Conservation (phyloP, 2,888 invertebrate genomes). For the Ceramica pisi region DNA sequence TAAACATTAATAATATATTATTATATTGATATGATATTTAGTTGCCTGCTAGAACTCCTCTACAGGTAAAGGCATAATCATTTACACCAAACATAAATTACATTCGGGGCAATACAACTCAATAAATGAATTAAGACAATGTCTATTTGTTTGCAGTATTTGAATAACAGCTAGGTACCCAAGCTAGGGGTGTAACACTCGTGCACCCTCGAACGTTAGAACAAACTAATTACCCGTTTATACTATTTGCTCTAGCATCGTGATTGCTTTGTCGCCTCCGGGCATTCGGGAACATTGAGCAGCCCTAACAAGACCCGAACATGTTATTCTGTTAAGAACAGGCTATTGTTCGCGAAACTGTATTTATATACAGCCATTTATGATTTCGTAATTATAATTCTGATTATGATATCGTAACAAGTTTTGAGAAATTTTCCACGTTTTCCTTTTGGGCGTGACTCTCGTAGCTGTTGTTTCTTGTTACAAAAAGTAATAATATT, state of each 20-base stretch:
- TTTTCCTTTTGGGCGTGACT: background rate
- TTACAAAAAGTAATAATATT: background rate
- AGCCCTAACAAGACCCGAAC: conserved; percentile 66
- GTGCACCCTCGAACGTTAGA: conserved; percentile 76
- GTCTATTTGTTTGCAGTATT: conserved; percentile 21
- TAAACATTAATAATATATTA: no score
- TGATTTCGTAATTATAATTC: conserved; percentile 30
- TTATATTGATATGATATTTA: no score
- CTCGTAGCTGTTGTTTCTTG: background rate
- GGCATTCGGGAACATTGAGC: conserved; percentile 71
- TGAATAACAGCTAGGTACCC: conserved; percentile 44
- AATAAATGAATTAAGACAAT: conserved; percentile 30
- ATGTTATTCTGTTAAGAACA: conserved; percentile 62
- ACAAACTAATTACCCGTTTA: conserved; percentile 88
- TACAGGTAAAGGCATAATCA: no score
- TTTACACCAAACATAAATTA: background rate
- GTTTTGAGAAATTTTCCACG: conserved; percentile 12
- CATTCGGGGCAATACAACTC: conserved; percentile 4
- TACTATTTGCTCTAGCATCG: conserved; percentile 83
- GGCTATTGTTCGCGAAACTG: conserved; percentile 56
- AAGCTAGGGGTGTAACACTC: conserved; percentile 61
- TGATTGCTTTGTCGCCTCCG: conserved; percentile 82
- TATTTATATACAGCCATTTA: conserved; percentile 46
- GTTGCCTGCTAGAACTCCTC: no score
- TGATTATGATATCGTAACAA: conserved; percentile 20